Evolutionary conservation across 2,888 invertebrate genomes (phyloP).

Genomic region (Brachyptera risi): DNA sequence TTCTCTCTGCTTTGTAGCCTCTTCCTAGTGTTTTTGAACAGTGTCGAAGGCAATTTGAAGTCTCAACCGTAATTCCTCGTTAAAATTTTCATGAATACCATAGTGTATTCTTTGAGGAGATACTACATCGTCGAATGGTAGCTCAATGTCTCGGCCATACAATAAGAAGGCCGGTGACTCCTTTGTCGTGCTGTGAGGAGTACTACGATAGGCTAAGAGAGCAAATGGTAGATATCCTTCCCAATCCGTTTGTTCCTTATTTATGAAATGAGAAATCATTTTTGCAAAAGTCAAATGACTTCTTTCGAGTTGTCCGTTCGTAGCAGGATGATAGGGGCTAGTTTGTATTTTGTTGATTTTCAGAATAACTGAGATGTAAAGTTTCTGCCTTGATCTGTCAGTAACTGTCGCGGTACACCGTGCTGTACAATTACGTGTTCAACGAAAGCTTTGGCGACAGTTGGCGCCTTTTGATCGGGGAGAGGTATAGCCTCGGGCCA

Average conservation of each 20-base stretch:
- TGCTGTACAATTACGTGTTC: neutral
- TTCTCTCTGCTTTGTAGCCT: neutral
- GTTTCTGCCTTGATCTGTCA: neutral
- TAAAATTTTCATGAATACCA: neutral
- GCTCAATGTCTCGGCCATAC: neutral
- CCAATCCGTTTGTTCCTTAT: neutral
- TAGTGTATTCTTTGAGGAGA: neutral
- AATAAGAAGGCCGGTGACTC: neutral
- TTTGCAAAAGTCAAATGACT: neutral
- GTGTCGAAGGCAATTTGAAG: neutral
- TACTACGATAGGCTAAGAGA: neutral
- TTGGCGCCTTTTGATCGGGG: neutral
- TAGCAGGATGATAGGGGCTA: neutral
- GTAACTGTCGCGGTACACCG: neutral
- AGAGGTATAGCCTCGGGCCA: neutral
- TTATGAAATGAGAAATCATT: conserved; percentile 7
- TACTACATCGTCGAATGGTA: neutral
- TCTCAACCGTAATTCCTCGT: neutral
- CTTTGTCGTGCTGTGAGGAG: neutral
- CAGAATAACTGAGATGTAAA: neutral
- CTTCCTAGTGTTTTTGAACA: neutral
- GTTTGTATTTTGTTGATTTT: conserved; percentile 6
- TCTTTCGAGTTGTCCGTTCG: conserved; percentile 12
- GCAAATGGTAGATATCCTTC: neutral
- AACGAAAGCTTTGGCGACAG: conserved; percentile 2